Evolutionary conservation across 2,888 invertebrate species (phyloP), one percentile per base, ranked within the genome.

Genomic region (Aleiodes alternator): DNA sequence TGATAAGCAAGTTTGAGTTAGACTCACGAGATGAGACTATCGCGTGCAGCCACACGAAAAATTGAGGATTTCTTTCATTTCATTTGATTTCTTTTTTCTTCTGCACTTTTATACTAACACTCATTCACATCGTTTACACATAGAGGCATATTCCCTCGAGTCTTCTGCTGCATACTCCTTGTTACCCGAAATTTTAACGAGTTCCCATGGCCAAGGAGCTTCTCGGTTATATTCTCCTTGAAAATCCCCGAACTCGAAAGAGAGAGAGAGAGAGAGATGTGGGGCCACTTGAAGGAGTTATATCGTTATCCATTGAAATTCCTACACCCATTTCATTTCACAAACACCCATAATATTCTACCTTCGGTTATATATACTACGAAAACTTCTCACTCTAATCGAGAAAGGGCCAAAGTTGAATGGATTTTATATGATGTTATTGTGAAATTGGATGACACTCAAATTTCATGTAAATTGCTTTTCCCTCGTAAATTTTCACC

Each of bases 101-200:
- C 2, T 43, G 11, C 43, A 43, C 43, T 43, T 43, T 43, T 9
- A 43, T 43, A 43, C 43, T 3, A 3, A 7, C 11, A 43, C 34
- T 9, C 51, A 51, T 55, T 7, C 4, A 8, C 55, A 55, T n/a
- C 14, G 16, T 55, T 55, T 11, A 55, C 16, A 55, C 55, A 16
- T 55, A 16, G 16, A 55, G 55, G 55, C 5, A 55, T 55, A 7
- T 55, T 55, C 55, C 16, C 55, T 55, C 55, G 11, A 8, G 55
- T n/a, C 12, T 16, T 55, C 14, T 34, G 34, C 14, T 23, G 23
- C 23, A 23, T 2, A 55, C 55, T n/a, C 48, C 51, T 75, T 69
- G 71, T 75, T 75, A 75, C 71, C 56, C 53, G 75, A 75, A 64
- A 71, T 77, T 78, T 75, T 72, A 59, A 75, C 75, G 69, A 77